These are phyloP conservation scores for Clarias magur DNA, from an alignment of 2,113 vertebrate genomes.

Conservation along the genomic window DNA sequence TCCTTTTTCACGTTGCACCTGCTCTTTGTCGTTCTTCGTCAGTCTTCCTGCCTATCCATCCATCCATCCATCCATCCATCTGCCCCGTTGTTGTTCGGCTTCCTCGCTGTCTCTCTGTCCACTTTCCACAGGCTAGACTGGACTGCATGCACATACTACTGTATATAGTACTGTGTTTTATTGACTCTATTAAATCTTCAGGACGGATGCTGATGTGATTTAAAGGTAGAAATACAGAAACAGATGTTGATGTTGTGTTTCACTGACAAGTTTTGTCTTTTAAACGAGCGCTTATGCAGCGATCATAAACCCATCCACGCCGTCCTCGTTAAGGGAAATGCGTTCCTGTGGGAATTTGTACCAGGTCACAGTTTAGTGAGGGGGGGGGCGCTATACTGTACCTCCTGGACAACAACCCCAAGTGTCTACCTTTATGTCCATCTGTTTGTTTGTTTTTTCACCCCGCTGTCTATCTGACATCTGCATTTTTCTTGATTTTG, in stretches of 20 bases:
- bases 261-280: background rate
- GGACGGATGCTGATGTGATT: too few relatives aligned
- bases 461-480: background rate
- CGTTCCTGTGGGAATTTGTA: background rate
- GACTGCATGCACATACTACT: background rate
- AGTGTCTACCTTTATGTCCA: background rate
- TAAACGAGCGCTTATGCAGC: background rate
- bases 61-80: background rate
- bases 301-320: background rate
- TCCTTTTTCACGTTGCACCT: background rate
- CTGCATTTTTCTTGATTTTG: background rate
- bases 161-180: too few relatives aligned
- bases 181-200: too few relatives aligned
- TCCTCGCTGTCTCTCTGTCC: background rate
- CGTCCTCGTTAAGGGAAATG: background rate
- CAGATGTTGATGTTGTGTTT: background rate
- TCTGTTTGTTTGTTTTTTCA: background rate
- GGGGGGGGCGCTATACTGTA: too few relatives aligned
- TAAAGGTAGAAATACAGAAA: background rate
- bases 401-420: background rate
- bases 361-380: background rate
- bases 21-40: background rate
- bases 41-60: background rate
- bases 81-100: background rate
- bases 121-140: background rate